A percentile compares a stretch with the other conserved stretches of the same genome.
Conservation (phyloP, 2,888 invertebrate genomes). For the Miltochrista miniata region DNA sequence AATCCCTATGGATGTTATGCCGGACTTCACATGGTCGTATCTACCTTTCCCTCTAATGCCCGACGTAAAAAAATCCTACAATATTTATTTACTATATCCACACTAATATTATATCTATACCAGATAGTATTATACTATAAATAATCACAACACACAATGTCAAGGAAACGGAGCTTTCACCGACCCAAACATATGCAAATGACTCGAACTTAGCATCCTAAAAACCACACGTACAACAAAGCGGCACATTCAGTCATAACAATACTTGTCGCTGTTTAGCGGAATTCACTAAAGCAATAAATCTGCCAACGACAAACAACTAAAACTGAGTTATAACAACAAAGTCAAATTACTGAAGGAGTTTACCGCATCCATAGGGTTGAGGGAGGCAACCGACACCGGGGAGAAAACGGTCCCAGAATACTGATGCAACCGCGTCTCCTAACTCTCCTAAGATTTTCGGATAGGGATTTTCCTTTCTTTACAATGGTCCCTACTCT, state of each 20-base stretch:
- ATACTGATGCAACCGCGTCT: slow-evolving; percentile 74
- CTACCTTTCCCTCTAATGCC: too few relatives aligned
- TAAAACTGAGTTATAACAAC: slow-evolving; percentile 83
- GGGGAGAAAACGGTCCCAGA: slow-evolving; percentile 58
- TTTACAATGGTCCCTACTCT: slow-evolving; percentile 82
- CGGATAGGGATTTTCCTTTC: slow-evolving; percentile 83
- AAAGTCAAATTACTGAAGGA: slow-evolving; percentile 83
- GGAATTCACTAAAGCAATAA: slow-evolving; percentile 77
- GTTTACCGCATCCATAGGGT: slow-evolving; percentile 69
- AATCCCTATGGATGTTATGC: too few relatives aligned
- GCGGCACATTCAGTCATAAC: slow-evolving; percentile 25
- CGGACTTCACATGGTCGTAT: too few relatives aligned
- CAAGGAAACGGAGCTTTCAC: neutral
- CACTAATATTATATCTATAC: too few relatives aligned
- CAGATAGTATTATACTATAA: too few relatives aligned
- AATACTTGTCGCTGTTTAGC: slow-evolving; percentile 56
- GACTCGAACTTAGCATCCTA: slow-evolving; percentile 1
- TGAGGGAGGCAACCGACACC: slow-evolving; percentile 68
- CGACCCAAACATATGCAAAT: neutral
- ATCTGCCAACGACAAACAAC: slow-evolving; percentile 79
- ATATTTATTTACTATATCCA: too few relatives aligned
- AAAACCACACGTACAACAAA: slow-evolving; percentile 10
- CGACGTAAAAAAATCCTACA: too few relatives aligned
- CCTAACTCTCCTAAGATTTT: slow-evolving; percentile 81
- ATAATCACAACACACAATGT: neutral